Percentiles rank a stretch among this genome's conserved stretches.
Evolutionary conservation across 2,888 invertebrate species (phyloP).

Genomic region (Ganaspis brasiliensis): DNA sequence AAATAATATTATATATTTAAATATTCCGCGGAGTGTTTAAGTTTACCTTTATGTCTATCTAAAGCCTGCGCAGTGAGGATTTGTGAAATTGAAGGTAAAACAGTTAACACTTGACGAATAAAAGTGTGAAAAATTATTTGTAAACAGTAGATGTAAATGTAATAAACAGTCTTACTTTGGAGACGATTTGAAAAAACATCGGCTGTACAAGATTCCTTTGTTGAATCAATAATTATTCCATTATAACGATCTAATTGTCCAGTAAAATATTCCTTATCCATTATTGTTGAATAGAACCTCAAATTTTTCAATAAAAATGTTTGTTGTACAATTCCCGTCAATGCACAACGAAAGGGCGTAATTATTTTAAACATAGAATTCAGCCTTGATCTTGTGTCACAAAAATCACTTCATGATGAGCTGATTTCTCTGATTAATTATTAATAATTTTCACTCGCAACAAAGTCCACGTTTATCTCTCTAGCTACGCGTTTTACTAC

Average conservation of each 20-base stretch:
- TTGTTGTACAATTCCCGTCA: neutral
- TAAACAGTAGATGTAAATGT: neutral
- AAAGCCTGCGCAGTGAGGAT: neutral
- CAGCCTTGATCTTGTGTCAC: neutral
- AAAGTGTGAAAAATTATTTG: neutral
- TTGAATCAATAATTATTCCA: slow-evolving; percentile 88
- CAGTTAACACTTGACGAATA: neutral
- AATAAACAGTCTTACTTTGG: slow-evolving; percentile 81
- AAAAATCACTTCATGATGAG: neutral
- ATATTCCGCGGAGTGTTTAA: neutral
- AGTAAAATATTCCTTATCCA: slow-evolving; percentile 76
- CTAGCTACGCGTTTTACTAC: slow-evolving; percentile 6
- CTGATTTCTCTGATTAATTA: neutral
- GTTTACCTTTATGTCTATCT: neutral
- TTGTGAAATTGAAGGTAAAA: neutral
- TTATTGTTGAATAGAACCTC: slow-evolving; percentile 44
- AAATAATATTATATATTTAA: too few species aligned
- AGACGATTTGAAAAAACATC: slow-evolving; percentile 82
- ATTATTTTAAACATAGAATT: slow-evolving; percentile 28
- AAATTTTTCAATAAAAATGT: slow-evolving; percentile 6
- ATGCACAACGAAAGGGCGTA: neutral
- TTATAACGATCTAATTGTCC: slow-evolving; percentile 85
- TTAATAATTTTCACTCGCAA: neutral
- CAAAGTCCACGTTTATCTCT: neutral
- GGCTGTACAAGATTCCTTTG: slow-evolving; percentile 82